phyloP scores from a whole-genome alignment of 2,113 vertebrate species.

The Phrynosoma blainvillii region DNA sequence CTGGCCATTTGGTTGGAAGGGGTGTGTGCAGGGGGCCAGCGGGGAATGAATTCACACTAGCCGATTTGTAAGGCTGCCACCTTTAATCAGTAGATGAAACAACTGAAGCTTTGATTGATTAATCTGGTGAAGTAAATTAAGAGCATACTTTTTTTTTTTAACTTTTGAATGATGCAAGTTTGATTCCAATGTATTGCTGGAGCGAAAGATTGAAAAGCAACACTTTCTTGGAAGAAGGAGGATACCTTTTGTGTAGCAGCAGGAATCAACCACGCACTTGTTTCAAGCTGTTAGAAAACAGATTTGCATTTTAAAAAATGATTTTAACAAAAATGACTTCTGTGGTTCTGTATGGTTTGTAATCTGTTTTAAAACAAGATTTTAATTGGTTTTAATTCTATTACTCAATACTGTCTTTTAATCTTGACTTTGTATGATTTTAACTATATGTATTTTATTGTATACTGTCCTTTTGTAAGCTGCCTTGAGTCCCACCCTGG shows the following conservation, averaged over 20 bases:
- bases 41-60: conserved; percentile 11
- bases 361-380: too few species aligned
- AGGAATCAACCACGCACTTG: neutral
- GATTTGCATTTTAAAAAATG: neutral
- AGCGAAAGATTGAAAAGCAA: neutral
- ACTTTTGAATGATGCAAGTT: neutral
- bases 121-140: neutral
- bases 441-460: too few species aligned
- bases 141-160: neutral
- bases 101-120: neutral
- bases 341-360: neutral
- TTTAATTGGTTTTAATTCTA: too few species aligned
- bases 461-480: too few species aligned
- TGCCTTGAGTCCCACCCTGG: too few species aligned
- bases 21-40: neutral
- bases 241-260: neutral
- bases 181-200: neutral
- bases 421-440: too few species aligned
- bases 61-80: neutral
- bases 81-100: neutral
- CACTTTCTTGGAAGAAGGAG: neutral
- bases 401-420: too few species aligned
- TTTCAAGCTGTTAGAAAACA: neutral
- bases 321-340: neutral
- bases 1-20: conserved; percentile 11